Base-by-base conservation (phyloP, 2,888 invertebrate genomes). In the Rosalia funebris region DNA sequence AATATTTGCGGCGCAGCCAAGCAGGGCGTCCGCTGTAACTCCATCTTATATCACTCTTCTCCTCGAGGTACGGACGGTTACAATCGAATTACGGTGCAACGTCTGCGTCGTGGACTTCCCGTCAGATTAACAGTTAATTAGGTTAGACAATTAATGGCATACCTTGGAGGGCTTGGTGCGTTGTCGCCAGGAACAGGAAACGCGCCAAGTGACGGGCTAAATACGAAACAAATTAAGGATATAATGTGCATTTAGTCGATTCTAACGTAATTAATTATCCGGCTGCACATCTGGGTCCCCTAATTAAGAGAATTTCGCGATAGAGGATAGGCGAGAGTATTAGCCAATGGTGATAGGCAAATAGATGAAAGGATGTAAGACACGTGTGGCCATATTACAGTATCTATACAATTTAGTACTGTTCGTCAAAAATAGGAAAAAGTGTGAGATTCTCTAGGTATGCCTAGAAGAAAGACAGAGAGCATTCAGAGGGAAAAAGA, bases 41-140 rank as follows among this genome's bases (percentile, higher is more conserved):
- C 25, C 25, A n/a, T n/a, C n/a, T 7, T 7, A 25, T 7, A 25
- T 3, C 25, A 44, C 25, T 20, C 44, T 20, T 25, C 44, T 12
- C 20, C 44, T 12, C 12, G 7, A 20, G 44, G 44, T 12, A 14
- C 25, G 25, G 25, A 19, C 44, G 20, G 20, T 20, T 25, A 25
- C 44, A 44, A 44, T 44, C 20, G 20, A 44, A 44, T 44, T 44
- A 44, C 10, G 19, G 5, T 34, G 12, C 20, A 17, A 41, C 48
- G 57, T 57, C 52, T 25, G 37, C 31, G 45, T 36, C 37, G 44
- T 44, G 50, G 50, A 50, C 65, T 60, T 56, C 44, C 63, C 61
- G 48, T 57, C 66, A 59, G 61, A 63, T 63, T 66, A 66, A 56
- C 63, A 54, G 59, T 59, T 69, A 69, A 69, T 67, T 60, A 58